Evolutionary conservation across 2,113 vertebrate species (phyloP), one percentile per base, ranked within the genome.

Genomic region (Hydropotes inermis): DNA sequence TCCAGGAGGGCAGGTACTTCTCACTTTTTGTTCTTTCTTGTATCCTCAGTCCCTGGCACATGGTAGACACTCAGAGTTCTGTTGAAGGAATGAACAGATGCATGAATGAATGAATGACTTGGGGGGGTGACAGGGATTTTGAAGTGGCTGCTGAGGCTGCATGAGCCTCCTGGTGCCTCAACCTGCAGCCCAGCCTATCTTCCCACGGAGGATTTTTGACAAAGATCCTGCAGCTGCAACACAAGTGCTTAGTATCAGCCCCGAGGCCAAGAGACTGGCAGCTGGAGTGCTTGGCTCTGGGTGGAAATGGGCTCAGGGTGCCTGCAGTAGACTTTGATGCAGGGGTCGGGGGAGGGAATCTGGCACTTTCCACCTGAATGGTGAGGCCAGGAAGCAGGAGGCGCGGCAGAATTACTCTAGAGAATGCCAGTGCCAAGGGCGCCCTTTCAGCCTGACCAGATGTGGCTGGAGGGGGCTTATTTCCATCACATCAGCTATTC

Each of bases 361-460:
- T n/a, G 70, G 93, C 11, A 19, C n/a, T 67, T 47, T 52, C 87
- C 64, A 55, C 81, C 15, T 4, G 2, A 7, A 70, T 15, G 89
- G 64, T 1, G 52, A 79, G 61, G 45, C 89, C 58, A 94, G 94
- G 89, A 92, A 94, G 27, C 45, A 27, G 30, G 33, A 81, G 91
- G 74, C 6, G 12, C 19, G 1, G 67, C 36, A 27, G 54, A 43
- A 39, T n/a, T 13, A 6, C 0, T 4, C 21, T 3, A 7, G 28
- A 45, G 94, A 39, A 27, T 1, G 3, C 43, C 1, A 27, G 36
- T 0, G 3, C 54, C 94, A 23, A 60, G 86, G 61, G 90, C 23
- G n/a, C 88, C 82, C 89, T 85, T 93, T 86, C 97, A 87, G 82
- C 61, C 28, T 3, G 25, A 79, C 95, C 97, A 97, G 97, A 90